Percentiles rank a stretch among this genome's conserved stretches.
These are phyloP conservation scores for Tauraco erythrolophus DNA, from an alignment of 2,113 vertebrate species.

Conservation along the genomic window DNA sequence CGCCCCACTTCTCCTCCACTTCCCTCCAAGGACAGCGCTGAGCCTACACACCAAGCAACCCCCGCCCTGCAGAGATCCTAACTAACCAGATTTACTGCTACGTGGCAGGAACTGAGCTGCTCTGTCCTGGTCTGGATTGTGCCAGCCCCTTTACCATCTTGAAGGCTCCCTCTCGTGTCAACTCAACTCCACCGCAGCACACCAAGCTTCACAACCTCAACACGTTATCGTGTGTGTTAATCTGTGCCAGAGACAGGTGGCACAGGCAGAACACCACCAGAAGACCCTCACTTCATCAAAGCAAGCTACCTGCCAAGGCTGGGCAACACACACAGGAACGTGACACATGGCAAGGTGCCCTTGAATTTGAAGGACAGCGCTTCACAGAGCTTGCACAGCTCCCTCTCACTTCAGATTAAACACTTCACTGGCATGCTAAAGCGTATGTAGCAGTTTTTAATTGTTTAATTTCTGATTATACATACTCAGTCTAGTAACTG, in stretches of 20 bases:
- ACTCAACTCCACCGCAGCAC: background rate
- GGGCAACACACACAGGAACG: background rate
- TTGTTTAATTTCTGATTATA: background rate
- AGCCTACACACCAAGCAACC: background rate
- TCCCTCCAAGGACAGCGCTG: background rate
- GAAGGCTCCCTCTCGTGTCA: fast-evolving
- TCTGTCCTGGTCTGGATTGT: fast-evolving
- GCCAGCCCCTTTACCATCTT: background rate
- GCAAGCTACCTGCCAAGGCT: background rate
- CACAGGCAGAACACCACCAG: background rate
- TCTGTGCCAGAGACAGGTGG: background rate
- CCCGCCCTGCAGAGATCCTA: background rate
- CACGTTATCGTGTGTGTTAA: background rate
- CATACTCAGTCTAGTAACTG: background rate
- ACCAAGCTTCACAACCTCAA: background rate
- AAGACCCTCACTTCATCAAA: background rate
- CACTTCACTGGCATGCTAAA: background rate
- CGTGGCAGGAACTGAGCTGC: background rate
- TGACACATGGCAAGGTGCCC: background rate
- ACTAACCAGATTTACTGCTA: background rate
- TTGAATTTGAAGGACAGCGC: background rate
- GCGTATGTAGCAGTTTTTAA: background rate
- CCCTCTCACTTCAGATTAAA: background rate
- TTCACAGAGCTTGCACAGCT: background rate
- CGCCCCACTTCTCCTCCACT: background rate